Evolutionary conservation across 1,140 invertebrate species (phyloP), one percentile per base, ranked within the genome.

Genomic region (Leptopilina clavipes): DNA sequence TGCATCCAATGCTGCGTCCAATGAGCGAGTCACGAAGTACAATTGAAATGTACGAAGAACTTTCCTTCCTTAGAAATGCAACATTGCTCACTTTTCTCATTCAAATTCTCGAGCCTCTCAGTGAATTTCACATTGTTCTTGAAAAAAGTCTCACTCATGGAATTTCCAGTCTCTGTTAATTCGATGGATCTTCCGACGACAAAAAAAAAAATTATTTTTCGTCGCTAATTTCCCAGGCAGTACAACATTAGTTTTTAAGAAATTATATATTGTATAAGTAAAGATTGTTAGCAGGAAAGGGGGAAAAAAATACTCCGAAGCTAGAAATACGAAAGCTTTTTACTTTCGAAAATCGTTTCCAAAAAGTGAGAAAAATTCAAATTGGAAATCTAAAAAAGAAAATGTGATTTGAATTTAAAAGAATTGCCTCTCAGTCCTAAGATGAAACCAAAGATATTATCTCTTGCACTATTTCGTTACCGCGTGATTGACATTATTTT

Each of bases 131-230:
- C 84, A 97, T 99, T 81, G 94, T 95, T 65, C 91, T 99, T 18
- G 98, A 99, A 91, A 95, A 98, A 82, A 98, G 98, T 70, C 93
- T 99, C 31, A 98, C 97, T 18, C 95, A 98, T 89, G 97, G 98
- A 83, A 96, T 99, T 84, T 93, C 94, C 76, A 91, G 89, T 86
- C 89, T 90, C 80, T 90, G 87, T 84, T 91, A 88, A 88, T 71
- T 18, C 14, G 31, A n/a, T 40, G 22, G 31, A 71, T 43, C 17
- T n/a, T 71, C 17, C 40, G 14, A 43, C 7, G 25, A 31, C n/a
- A n/a, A n/a, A n/a, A n/a, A n/a, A n/a, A n/a, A n/a, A n/a, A 40
- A 40, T 40, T 31, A 70, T 17, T 17, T 17, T 43, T 9, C 40
- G 70, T 44, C 37, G n/a, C 70, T 45, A 71, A 71, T 65, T 65